Base-by-base conservation (phyloP, 2,797 vertebrate species). In the Austrolebias charrua region DNA sequence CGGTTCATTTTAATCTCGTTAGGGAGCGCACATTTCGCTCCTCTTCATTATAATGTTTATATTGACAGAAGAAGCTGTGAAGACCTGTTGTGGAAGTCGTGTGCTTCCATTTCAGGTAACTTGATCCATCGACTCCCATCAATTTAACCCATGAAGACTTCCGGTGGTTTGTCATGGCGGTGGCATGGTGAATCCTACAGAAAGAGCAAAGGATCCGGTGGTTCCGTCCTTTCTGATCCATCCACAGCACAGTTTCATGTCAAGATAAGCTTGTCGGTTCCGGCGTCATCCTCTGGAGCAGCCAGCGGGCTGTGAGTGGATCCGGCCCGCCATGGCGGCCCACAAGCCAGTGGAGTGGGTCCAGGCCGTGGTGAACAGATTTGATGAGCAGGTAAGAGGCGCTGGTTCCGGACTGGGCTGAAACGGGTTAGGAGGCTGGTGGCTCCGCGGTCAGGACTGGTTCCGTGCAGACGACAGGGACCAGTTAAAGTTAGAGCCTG, bases 321-420 rank as follows among this genome's bases (percentile, higher is more conserved):
- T 69, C 87, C 89, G 88, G 91, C 90, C 90, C 93, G 95, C 90
- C 92, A 98, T 98, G 96, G 96, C 96, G 94, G 96, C 96, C 86
- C 96, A 98, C 91, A 98, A 98, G 92, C 96, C 96, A 85, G 95
- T 97, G 92, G 96, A 98, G 89, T 97, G 96, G 96, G 95, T 98
- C 90, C 96, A 97, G 94, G 96, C 96, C 94, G 95, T 98, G 90
- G 95, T 98, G 86, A 96, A 89, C 83, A 95, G 96, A 92, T 98
- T 98, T 91, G 96, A 98, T 89, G 96, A 98, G 92, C 96, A 98
- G 96, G 96, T 98, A 95, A 92, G 86, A 86, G 71, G 80, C 77
- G 58, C 55, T 78, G 68, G 75, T 81, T 73, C 76, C 28, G 63
- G 29, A 13, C 9, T 66, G 66, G 63, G 69, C 69, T 83, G 85